Percentiles rank a stretch among this genome's conserved stretches.
Conservation (phyloP, 2,113 vertebrate genomes). For the Riparia riparia region DNA sequence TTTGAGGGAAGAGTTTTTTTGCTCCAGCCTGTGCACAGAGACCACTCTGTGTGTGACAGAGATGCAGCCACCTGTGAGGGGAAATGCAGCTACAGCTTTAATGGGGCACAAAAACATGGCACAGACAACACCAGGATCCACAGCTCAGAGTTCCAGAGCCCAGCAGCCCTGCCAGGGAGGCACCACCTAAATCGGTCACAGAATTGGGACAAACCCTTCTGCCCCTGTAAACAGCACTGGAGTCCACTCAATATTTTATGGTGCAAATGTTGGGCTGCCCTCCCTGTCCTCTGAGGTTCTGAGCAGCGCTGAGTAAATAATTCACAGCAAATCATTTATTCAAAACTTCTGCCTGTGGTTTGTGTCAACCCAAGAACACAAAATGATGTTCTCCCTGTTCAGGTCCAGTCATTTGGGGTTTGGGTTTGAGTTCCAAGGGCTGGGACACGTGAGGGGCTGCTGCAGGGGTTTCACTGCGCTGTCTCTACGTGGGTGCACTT, state of each 20-base stretch:
- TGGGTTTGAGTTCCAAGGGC: neutral
- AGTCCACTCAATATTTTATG: slow-evolving; percentile 27
- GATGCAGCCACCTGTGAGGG: neutral
- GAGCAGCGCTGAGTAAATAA: neutral
- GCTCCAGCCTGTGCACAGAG: neutral
- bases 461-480: neutral
- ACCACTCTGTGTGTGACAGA: neutral
- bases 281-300: neutral
- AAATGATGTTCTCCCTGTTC: neutral
- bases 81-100: neutral
- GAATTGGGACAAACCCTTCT: neutral
- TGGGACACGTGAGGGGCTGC: neutral
- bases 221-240: neutral
- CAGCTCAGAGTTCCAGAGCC: neutral
- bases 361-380: slow-evolving; percentile 38
- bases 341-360: slow-evolving; percentile 33
- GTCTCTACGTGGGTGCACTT: neutral
- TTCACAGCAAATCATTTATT: slow-evolving; percentile 58
- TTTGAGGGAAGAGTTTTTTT: neutral
- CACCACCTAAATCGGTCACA: neutral
- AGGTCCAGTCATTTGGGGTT: neutral
- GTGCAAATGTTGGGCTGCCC: neutral
- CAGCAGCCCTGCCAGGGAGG: neutral
- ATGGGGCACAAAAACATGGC: neutral
- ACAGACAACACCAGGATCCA: neutral